Evolutionary conservation across 2,888 invertebrate species (phyloP).

Genomic region (Rhaphigaster nebulosa): DNA sequence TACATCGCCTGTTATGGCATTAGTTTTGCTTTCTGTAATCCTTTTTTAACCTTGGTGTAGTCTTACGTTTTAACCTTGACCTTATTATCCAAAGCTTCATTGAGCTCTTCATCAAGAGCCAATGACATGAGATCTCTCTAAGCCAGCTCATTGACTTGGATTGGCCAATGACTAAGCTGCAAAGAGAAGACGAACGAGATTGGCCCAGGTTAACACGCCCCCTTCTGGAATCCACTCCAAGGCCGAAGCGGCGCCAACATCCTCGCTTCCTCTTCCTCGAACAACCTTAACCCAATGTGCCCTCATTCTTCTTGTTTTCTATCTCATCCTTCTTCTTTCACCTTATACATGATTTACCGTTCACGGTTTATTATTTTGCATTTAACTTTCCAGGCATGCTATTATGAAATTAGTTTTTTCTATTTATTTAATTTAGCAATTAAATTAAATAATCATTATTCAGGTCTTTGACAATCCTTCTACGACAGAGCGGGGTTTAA

Average conservation of each 20-base stretch:
- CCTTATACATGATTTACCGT: neutral
- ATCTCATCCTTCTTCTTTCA: neutral
- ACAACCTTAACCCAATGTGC: neutral
- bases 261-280: neutral
- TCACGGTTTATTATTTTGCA: neutral
- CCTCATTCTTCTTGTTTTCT: neutral
- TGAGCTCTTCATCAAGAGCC: neutral
- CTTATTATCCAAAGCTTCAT: neutral
- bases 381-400: no score
- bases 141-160: conserved; percentile 1
- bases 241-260: neutral
- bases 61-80: neutral
- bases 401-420: no score
- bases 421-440: no score
- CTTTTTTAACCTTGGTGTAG: neutral
- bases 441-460: no score
- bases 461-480: no score
- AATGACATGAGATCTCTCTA: neutral
- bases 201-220: neutral
- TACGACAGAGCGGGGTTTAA: no score
- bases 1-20: no score
- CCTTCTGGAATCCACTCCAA: conserved; percentile 22
- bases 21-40: neutral
- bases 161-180: neutral
- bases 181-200: neutral